Evolutionary conservation across 2,888 invertebrate genomes (phyloP), one percentile per base, ranked within the genome.

Genomic region (Drosophila neonasuta): DNA sequence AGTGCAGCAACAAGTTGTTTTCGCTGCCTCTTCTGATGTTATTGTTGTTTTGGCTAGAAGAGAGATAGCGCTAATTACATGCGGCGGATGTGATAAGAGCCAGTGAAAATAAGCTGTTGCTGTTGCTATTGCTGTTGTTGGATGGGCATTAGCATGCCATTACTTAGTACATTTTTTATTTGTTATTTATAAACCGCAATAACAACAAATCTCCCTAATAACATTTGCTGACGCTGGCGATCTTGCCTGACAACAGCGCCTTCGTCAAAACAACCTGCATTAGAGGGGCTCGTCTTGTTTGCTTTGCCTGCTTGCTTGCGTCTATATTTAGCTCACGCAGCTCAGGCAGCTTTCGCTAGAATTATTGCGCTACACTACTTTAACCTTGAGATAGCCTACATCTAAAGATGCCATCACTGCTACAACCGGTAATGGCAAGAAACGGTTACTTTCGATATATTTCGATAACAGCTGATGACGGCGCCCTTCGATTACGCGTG

Each of bases 51-150:
- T 68, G 68, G 60, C 61, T 60, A 71, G 41, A 48, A 29, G 17
- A 45, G 73, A 77, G 80, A 81, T 85, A 85, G 74, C 83, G 80
- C 56, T 82, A 85, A 82, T 82, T 82, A 69, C 71, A 45, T 50
- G 59, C 82, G 65, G 55, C 82, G 82, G 84, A 86, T 86, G 86
- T 67, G 82, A 83, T 83, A 83, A 83, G 77, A 55, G 42, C 51
- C 58, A 56, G 50, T 73, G 62, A 45, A 71, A 81, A 75, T 65
- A 55, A 68, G 68, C 59, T 64, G 51, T 52, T 49, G 54, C 45
- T 55, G 51, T 52, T 44, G 54, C 45, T 55, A 30, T 57, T 39
- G 11, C n/a, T 41, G 2, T 6, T 49, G 32, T 34, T 49, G 34
- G 60, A 66, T 57, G 66, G 56, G 65, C 68, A 72, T 81, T 79